phyloP scores from a whole-genome alignment of 2,888 invertebrate species.

The Lycophotia porphyrea region DNA sequence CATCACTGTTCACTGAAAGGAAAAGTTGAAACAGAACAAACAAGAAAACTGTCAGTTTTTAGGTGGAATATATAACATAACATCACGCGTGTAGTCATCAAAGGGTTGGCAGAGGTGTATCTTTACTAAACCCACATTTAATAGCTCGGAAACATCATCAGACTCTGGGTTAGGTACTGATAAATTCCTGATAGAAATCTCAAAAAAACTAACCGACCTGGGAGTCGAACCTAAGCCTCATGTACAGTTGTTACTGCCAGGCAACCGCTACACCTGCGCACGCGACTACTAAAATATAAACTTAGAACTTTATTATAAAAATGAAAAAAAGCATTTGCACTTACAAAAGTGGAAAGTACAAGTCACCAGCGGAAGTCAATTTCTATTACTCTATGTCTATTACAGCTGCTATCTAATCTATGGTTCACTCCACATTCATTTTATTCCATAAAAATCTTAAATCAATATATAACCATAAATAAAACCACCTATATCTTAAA shows the following conservation, averaged over 20 bases:
- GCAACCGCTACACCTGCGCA: background rate
- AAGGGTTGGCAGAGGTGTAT: background rate
- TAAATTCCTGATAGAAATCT: background rate
- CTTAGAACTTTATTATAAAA: background rate
- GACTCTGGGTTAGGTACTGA: background rate
- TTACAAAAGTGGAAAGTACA: background rate
- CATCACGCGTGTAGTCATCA: background rate
- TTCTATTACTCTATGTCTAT: conserved; percentile 42
- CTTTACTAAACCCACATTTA: too few relatives aligned
- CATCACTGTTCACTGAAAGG: conserved; percentile 6
- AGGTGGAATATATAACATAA: background rate
- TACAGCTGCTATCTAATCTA: conserved; percentile 47
- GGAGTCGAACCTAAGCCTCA: background rate
- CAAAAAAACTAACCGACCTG: background rate
- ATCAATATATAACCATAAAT: conserved; percentile 85
- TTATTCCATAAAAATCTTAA: conserved; percentile 75
- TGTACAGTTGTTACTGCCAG: background rate
- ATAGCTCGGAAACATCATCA: background rate
- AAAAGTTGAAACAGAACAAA: conserved; percentile 32
- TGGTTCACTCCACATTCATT: conserved; percentile 52
- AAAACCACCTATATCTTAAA: conserved; percentile 76
- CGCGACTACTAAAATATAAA: background rate
- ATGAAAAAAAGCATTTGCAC: background rate
- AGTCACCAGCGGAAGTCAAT: conserved; percentile 12
- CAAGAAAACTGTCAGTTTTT: background rate